Evolutionary conservation across 2,797 vertebrate genomes (phyloP).

Genomic region (Tachyglossus aculeatus): DNA sequence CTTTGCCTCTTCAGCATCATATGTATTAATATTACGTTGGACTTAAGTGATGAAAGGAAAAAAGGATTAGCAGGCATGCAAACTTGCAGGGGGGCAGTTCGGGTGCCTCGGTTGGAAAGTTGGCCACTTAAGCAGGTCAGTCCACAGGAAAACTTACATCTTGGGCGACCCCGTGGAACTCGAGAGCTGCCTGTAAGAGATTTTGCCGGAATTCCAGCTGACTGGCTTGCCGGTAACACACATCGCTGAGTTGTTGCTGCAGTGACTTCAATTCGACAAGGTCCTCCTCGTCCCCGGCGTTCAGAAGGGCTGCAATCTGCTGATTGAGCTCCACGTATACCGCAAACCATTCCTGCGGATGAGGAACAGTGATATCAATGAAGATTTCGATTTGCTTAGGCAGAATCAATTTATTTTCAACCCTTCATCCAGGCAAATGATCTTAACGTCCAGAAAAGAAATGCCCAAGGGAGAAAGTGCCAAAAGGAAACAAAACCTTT

Average conservation of each 20-base stretch:
- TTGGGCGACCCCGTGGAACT: conserved; percentile 93
- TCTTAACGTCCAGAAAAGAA: background rate
- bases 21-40: conserved; percentile 26
- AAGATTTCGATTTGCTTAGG: background rate
- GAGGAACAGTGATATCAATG: background rate
- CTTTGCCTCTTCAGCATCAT: conserved; percentile 24
- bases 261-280: conserved; percentile 90
- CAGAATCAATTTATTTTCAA: background rate
- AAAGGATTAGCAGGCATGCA: conserved; percentile 52
- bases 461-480: background rate
- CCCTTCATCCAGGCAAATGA: conserved; percentile 9
- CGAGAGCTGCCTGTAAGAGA: conserved; percentile 91
- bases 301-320: conserved; percentile 93
- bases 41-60: background rate
- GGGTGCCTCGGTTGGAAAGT: no score
- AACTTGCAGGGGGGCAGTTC: conserved; percentile 37
- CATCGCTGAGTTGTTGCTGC: conserved; percentile 97
- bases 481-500: background rate
- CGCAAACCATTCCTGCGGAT: conserved; percentile 94
- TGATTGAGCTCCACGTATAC: conserved; percentile 99
- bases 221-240: conserved; percentile 94
- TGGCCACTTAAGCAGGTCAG: conserved; percentile 5
- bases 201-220: conserved; percentile 96
- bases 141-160: conserved; percentile 79
- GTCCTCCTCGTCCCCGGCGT: conserved; percentile 92